Percentiles rank a stretch among this genome's conserved stretches.
Evolutionary conservation across 2,888 invertebrate genomes (phyloP).

Genomic region (Sialis fuliginosa): DNA sequence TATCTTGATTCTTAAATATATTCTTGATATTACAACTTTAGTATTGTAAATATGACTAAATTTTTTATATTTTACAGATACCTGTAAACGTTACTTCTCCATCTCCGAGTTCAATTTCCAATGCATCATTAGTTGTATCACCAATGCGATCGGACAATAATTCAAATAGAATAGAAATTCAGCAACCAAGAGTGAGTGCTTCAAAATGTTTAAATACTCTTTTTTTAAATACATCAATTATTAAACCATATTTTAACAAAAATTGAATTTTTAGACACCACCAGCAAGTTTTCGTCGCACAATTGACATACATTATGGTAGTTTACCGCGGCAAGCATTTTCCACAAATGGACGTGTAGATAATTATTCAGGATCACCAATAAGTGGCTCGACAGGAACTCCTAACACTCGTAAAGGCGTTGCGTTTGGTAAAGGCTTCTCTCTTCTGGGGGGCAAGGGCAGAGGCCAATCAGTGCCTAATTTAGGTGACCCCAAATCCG

Average conservation of each 20-base stretch:
- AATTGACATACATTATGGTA: conserved; percentile 61
- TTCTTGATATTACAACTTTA: conserved; percentile 1
- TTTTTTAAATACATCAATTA: not conserved
- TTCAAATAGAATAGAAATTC: not conserved
- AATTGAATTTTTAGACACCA: conserved; percentile 38
- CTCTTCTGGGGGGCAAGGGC: conserved; percentile 35
- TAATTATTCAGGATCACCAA: conserved; percentile 25
- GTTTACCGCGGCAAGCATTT: conserved; percentile 54
- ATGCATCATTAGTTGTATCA: not conserved
- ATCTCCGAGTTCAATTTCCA: not conserved
- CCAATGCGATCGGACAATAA: not conserved
- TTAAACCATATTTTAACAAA: not conserved
- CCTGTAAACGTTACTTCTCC: not conserved
- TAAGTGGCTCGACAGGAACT: conserved; percentile 13
- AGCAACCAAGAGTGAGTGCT: conserved; percentile 1
- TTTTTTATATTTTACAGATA: not conserved
- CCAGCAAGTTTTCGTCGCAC: conserved; percentile 58
- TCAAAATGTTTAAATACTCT: not conserved
- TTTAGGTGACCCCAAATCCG: conserved; percentile 46
- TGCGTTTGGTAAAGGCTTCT: conserved; percentile 51
- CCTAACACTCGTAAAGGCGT: conserved; percentile 35
- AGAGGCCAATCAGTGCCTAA: conserved; percentile 81
- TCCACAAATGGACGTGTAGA: conserved; percentile 23
- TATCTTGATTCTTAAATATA: not conserved
- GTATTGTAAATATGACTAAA: not conserved